phyloP scores from a whole-genome alignment of 2,888 invertebrate species.

The Petrolisthes cinctipes region DNA sequence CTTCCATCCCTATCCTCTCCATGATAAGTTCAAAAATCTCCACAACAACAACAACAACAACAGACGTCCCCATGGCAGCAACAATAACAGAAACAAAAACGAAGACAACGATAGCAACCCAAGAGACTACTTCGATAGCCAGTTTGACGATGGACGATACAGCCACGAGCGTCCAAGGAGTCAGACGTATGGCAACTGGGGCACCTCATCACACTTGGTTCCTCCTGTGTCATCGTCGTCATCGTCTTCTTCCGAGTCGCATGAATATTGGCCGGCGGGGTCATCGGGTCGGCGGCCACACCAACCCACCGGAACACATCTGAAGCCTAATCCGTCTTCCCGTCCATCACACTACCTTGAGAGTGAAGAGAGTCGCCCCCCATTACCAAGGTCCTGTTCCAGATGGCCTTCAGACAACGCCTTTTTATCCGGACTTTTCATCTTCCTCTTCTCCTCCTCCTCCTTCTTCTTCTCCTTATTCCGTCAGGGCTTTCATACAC shows the following conservation, averaged over 20 bases:
- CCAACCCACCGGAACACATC: not conserved
- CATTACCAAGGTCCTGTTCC: not conserved
- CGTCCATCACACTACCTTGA: not conserved
- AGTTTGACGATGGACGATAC: not conserved
- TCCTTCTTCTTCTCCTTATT: not conserved
- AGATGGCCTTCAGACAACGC: too few relatives aligned
- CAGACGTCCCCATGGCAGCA: not conserved
- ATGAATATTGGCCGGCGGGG: not conserved
- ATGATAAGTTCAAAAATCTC: not conserved
- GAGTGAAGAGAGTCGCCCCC: not conserved
- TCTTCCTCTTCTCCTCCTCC: not conserved
- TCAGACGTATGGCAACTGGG: slow-evolving; percentile 50
- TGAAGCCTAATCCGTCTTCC: not conserved
- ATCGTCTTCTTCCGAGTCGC: not conserved
- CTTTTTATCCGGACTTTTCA: not conserved
- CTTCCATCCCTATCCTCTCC: slow-evolving; percentile 29
- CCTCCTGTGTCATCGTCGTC: not conserved
- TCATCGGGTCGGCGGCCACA: not conserved
- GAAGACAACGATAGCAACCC: not conserved
- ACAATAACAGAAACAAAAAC: not conserved
- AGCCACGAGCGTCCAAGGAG: slow-evolving; percentile 4
- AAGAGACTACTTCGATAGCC: not conserved
- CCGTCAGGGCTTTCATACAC: slow-evolving; percentile 27
- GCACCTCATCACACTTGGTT: not conserved
- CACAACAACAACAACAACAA: not conserved